Evolutionary conservation across 1,140 invertebrate genomes (phyloP).

Genomic region (Gonatopus flavifemur): DNA sequence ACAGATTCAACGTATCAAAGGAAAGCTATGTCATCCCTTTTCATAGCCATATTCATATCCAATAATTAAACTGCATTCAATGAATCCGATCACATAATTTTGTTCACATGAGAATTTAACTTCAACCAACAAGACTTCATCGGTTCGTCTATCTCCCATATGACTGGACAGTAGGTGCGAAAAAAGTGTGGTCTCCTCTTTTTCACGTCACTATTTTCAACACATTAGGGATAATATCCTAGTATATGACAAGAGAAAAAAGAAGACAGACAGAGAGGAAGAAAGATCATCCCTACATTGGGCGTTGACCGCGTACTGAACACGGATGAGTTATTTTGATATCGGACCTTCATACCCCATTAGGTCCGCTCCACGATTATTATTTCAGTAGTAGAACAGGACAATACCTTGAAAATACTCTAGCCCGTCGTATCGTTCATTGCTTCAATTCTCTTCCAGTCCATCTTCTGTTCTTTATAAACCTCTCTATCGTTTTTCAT

Average conservation of each 20-base stretch:
- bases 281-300: no score
- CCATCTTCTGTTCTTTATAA: constrained; percentile 2
- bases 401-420: constrained; percentile 53
- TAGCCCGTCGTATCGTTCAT: constrained; percentile 28
- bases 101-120: no score
- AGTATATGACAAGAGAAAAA: constrained; percentile 17
- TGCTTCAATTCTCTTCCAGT: constrained; percentile 1
- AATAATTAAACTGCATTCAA: no score
- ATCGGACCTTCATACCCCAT: constrained; percentile 55
- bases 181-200: constrained; percentile 34
- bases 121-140: no score
- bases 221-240: constrained; percentile 6
- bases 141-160: constrained; percentile 20
- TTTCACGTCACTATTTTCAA: constrained; percentile 30
- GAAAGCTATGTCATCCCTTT: no score
- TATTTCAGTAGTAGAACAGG: constrained; percentile 41
- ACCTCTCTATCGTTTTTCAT: constrained; percentile 13
- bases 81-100: no score
- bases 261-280: not conserved
- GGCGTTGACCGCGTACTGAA: constrained; percentile 29
- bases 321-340: constrained; percentile 49
- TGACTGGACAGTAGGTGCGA: constrained; percentile 22
- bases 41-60: no score
- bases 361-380: constrained; percentile 47
- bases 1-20: no score